Evolutionary conservation across 1,140 invertebrate genomes (phyloP), one percentile per base, ranked within the genome.

Genomic region (Heterodera schachtii): DNA sequence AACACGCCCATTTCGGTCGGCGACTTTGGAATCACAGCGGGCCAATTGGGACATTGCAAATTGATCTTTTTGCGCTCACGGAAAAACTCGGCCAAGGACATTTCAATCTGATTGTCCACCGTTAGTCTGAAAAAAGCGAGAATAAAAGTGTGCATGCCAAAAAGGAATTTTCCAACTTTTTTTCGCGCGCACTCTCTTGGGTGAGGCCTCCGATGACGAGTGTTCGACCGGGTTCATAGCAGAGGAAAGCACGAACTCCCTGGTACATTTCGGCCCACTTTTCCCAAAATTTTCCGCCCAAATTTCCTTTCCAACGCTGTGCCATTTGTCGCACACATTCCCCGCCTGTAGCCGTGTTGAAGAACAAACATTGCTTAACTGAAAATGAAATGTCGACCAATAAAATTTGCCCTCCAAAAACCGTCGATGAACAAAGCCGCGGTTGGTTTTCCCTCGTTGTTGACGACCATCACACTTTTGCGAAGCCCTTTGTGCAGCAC

Each of bases 401-500:
- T 19, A 64, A 75, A 21, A 2, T 5, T 11, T 41, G 69, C 69
- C 1, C 19, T 71, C 7, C 7, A 1, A 11, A 64, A 79, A 81
- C 79, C 79, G 71, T 81, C 79, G 47, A 82, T 60, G 31, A 80
- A 74, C 6, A 81, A 41, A 1, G 79, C 79, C 3, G 79, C 73
- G 19, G 67, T 60, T 11, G 79, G 79, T 9, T 82, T 81, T 19
- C 64, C 79, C 11, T 77, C 80, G n/a, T 81, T 81, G 46, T 57
- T 46, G 21, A 81, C 80, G 16, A 81, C 78, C n/a, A 57, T n/a
- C 5, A 81, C 79, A 79, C 79, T 79, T 79, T 81, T 81, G 16
- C 57, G 52, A 5, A 81, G 31, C 11, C 78, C 79, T 21, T 64
- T 60, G 66, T 66, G 79, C 11, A 71, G 43, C 0, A 41, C 47